Base-by-base conservation (phyloP, 1,140 invertebrate genomes). In the Solen grandis region DNA sequence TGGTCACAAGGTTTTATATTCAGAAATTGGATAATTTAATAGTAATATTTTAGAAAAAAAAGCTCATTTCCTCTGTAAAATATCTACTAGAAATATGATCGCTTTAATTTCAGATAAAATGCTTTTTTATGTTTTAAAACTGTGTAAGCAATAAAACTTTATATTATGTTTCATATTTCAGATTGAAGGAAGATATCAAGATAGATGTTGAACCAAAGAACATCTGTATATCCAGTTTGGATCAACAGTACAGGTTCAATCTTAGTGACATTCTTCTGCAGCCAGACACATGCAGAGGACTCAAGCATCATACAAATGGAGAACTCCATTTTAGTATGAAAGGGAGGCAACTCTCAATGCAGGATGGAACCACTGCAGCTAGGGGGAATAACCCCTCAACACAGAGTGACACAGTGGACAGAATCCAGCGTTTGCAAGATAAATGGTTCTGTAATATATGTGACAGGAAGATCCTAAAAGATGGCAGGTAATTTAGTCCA, bases 371-470 rank as follows among this genome's bases (percentile, higher is more conserved):
- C 4, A 14, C 16, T 62, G 16, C 19, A 16, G 27, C 31, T 19
- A 33, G 16, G 36, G 13, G 10, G 36, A 68, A 60, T 27, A 57
- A 16, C 35, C 60, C 22, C 16, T 59, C 65, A 10, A 0, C 5
- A 25, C 85, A 88, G 62, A 82, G 72, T 35, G 50, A 79, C 1
- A 41, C 84, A 1, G 77, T 86, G 2, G 60, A 76, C 14, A 76
- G 68, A 14, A 85, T 88, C 29, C 22, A 82, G 33, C 31, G 33
- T 36, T 76, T 72, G 27, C 85, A 85, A 35, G 52, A 76, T 62
- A 54, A 73, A 27, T 85, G 85, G 78, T 85, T 35, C 57, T 88
- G 86, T 76, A 65, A 19, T 29, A 59, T 75, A 19, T 88, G 86
- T 85, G 79, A 82, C 8, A 74, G 80, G 19, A 83, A 78, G 33